A percentile compares a stretch with the other conserved stretches of the same genome.
These are phyloP conservation scores for Melanargia galathea DNA, from an alignment of 2,888 invertebrate species.

Conservation along the genomic window DNA sequence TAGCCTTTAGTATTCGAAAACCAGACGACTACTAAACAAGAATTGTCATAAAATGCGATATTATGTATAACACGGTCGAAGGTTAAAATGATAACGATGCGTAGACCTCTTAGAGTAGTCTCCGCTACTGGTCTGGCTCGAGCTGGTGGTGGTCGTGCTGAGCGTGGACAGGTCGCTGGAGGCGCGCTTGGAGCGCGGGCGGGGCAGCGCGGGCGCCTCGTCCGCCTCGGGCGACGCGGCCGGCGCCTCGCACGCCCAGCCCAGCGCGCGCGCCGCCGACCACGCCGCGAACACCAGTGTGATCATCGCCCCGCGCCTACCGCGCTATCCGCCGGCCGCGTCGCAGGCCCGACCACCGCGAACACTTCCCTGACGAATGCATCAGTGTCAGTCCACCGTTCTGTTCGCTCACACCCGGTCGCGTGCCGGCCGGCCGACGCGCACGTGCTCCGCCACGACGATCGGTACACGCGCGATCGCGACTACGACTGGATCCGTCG, in stretches of 20 bases:
- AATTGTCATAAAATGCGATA: not conserved
- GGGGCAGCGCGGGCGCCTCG: constrained; percentile 70
- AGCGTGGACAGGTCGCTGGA: constrained; percentile 78
- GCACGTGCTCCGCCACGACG: constrained; percentile 57
- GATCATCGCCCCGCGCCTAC: constrained; percentile 76
- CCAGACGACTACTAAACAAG: not conserved
- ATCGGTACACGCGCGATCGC: constrained; percentile 68
- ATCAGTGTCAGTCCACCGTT: constrained; percentile 59
- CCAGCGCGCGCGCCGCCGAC: constrained; percentile 84
- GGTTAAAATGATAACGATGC: constrained; percentile 40
- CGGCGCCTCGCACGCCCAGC: constrained; percentile 65
- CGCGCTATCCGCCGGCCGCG: constrained; percentile 61
- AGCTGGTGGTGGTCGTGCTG: constrained; percentile 76
- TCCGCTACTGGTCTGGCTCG: constrained; percentile 74
- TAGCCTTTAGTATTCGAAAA: too few species aligned
- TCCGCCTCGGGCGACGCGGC: constrained; percentile 66
- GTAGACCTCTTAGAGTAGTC: constrained; percentile 74
- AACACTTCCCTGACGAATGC: constrained; percentile 56
- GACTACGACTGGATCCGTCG: constrained; percentile 64
- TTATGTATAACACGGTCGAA: constrained; percentile 13
- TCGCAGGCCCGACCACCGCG: constrained; percentile 61
- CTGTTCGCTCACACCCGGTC: constrained; percentile 33
- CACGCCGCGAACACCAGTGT: constrained; percentile 84
- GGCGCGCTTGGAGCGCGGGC: constrained; percentile 75
- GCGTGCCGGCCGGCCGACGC: constrained; percentile 44